Base-by-base conservation (phyloP, 2,888 invertebrate genomes). In the Vanessa cardui region DNA sequence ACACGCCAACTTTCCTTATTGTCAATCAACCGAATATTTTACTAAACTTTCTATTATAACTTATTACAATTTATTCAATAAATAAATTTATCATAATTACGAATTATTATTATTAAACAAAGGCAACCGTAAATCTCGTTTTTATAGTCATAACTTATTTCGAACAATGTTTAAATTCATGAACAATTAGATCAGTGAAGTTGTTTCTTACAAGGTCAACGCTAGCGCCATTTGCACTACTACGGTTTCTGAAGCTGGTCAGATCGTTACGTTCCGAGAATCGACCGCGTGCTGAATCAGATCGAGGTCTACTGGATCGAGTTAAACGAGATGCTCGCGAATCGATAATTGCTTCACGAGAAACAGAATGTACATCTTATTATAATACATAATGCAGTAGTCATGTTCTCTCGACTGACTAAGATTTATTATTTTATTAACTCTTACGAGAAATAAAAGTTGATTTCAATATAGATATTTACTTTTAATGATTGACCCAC, bases 221-320 rank as follows among this genome's bases (percentile, higher is more conserved):
- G 8, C 39, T 58, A 60, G 63, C 68, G 66, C 66, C 69, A 61
- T 49, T 52, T 47, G 44, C 59, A 64, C 47, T 68, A 60, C 50
- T 69, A 66, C 59, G 56, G 58, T 54, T 71, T 69, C 66, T 61
- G 64, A 47, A 60, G 49, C 63, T 67, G 49, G 63, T 61, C 60
- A 81, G 81, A 83, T 81, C 77, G 80, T 76, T 79, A 78, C 76
- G 52, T 85, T 85, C 82, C 79, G 76, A 82, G 85, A 83, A 84
- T 83, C 81, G 80, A 31, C 83, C 82, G 82, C 85, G 87, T 85
- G 80, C 87, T 85, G 88, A 89, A 89, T 89, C 83, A 84, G 85
- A 89, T 89, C 86, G 88, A 87, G 87, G 88, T 84, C 81, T 87
- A 78, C 79, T 82, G 82, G 85, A 85, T 86, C 85, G 86, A 81